These are phyloP conservation scores for Nomada flava DNA, from an alignment of 2,888 invertebrate genomes.

Conservation along the genomic window DNA sequence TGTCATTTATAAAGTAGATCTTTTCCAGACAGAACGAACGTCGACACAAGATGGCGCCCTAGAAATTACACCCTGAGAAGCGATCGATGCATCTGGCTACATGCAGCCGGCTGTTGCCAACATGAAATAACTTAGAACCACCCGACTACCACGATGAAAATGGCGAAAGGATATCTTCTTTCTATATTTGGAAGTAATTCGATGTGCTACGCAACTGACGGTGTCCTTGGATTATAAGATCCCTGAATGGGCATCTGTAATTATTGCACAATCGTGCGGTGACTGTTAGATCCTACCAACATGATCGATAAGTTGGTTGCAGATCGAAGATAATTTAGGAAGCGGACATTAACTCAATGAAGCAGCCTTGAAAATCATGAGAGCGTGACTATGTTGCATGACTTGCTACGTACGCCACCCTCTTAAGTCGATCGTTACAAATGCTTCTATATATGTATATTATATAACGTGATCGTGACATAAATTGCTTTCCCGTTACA, in stretches of 20 bases:
- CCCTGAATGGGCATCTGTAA: slow-evolving; percentile 62
- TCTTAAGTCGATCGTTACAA: background rate
- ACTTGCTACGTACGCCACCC: slow-evolving; percentile 13
- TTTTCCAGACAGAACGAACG: background rate
- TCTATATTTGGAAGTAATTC: slow-evolving; percentile 70
- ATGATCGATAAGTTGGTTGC: background rate
- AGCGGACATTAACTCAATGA: slow-evolving; percentile 80
- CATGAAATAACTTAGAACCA: slow-evolving; percentile 41
- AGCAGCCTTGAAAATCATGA: slow-evolving; percentile 80
- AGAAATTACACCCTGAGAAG: slow-evolving; percentile 2
- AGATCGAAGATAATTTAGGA: slow-evolving; percentile 50
- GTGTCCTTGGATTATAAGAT: slow-evolving; percentile 70
- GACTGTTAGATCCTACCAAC: background rate
- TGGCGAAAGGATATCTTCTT: slow-evolving; percentile 63
- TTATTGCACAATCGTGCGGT: slow-evolving; percentile 62
- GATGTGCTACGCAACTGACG: slow-evolving; percentile 56
- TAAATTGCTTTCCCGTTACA: no score
- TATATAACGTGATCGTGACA: slow-evolving; percentile 26
- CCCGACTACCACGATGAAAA: slow-evolving; percentile 56
- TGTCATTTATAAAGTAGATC: background rate
- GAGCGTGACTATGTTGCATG: slow-evolving; percentile 73
- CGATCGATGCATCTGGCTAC: slow-evolving; percentile 57
- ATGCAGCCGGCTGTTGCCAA: slow-evolving; percentile 45
- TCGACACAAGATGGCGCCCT: slow-evolving; percentile 8
- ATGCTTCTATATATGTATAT: slow-evolving; percentile 20